Base-by-base conservation (phyloP, 2,888 invertebrate species). In the Hipparchia semele region DNA sequence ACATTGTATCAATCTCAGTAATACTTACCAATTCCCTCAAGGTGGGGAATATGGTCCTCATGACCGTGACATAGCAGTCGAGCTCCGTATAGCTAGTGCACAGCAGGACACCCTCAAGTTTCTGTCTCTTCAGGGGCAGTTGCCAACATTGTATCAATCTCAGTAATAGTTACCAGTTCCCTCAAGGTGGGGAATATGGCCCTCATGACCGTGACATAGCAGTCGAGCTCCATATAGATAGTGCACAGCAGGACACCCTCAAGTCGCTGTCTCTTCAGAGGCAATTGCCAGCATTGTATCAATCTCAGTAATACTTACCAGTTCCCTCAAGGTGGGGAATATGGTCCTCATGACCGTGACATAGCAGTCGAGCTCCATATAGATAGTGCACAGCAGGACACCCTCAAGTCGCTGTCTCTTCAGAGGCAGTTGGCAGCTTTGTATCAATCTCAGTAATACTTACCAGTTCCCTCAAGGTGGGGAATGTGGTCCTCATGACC, bases 381-480 rank as follows among this genome's bases (percentile, higher is more conserved):
- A 96, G 79, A 95, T 95, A 70, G 94, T 94, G 82, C 97, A 96
- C 0, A 97, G 79, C 0, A 96, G 96, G 89, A 97, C 97, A 0
- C 96, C 96, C 80, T 96, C 96, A 53, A 97, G 83, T 76, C 86
- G 89, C 8, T 97, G 13, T 13, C 13, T 8, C 8, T 53, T 33
- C n/a, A 53, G 12, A 6, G 53, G 5, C 33, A 53, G 45, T 12
- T 51, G 13, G 5, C 8, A 9, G 23, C 51, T 49, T 49, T 13
- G 13, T 4, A 13, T 1, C 5, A 13, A 3, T 7, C 6, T 58
- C 6, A 58, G 12, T 39, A 2, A 68, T 53, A 54, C 93, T 92
- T 81, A 95, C 95, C 78, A 96, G 83, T 78, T 91, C 91, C 58
- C 79, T 83, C 59, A 96, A 75, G 62, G 86, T 82, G 0, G 95